These are phyloP conservation scores for Myotis myotis DNA, from an alignment of 2,797 vertebrate species.

Conservation along the genomic window DNA sequence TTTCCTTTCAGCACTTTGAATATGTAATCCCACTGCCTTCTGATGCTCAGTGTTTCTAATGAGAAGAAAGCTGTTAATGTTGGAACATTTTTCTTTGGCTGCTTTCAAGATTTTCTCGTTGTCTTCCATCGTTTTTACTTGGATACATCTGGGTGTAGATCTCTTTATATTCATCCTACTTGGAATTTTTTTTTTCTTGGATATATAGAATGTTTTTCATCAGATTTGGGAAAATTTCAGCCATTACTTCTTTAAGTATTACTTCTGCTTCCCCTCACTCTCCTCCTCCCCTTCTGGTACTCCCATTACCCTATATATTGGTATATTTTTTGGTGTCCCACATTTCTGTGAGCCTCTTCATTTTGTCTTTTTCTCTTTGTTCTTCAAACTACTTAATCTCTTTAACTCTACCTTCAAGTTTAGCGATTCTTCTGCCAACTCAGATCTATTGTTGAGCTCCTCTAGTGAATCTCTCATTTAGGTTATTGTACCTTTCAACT, in stretches of 20 bases:
- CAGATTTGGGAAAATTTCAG: background rate
- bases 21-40: background rate
- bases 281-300: background rate
- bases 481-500: background rate
- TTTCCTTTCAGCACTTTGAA: too few species aligned
- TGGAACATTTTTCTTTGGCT: background rate
- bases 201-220: too few species aligned
- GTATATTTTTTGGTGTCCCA: background rate
- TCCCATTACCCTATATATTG: too few species aligned
- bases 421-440: background rate
- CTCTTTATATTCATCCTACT: too few species aligned
- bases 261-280: background rate
- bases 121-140: background rate
- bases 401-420: background rate
- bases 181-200: too few species aligned
- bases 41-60: background rate
- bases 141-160: background rate
- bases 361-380: background rate
- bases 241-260: background rate
- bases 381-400: background rate
- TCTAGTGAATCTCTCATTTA: background rate
- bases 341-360: background rate
- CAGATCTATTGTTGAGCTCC: background rate
- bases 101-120: background rate
- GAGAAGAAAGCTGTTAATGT: background rate